Percentiles rank a stretch among this genome's conserved stretches.
Evolutionary conservation across 2,888 invertebrate species (phyloP).

Genomic region (Tryphoninae sp.): DNA sequence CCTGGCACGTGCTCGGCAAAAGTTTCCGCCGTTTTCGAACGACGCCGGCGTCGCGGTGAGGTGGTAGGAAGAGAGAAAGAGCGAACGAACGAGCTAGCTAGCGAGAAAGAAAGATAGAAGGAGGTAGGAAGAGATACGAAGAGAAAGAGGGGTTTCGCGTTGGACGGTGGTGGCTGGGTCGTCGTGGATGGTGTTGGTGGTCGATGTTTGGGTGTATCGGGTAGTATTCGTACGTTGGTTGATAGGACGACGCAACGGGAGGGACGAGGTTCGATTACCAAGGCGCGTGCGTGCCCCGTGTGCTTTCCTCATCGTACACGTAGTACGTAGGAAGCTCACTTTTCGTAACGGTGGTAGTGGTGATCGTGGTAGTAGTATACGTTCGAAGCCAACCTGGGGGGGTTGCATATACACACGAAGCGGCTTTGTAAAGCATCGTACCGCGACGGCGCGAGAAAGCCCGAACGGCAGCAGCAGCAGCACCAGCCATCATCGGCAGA

Average conservation of each 20-base stretch:
- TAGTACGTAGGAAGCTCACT: constrained; percentile 35
- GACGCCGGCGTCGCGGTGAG: constrained; percentile 58
- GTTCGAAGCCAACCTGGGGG: background rate
- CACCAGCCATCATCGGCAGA: constrained; percentile 58
- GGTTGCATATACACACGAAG: constrained; percentile 48
- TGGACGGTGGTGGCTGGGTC: constrained; percentile 46
- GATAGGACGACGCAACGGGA: constrained; percentile 32
- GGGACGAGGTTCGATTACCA: constrained; percentile 56
- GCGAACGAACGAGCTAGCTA: background rate
- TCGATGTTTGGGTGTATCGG: constrained; percentile 26
- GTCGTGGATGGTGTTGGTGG: constrained; percentile 33
- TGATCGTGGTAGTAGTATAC: background rate
- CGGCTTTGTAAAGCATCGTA: constrained; percentile 21
- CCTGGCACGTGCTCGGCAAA: constrained; percentile 63
- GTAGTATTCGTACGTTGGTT: constrained; percentile 45
- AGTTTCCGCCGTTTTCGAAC: constrained; percentile 64
- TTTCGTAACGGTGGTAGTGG: constrained; percentile 17
- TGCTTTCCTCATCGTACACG: constrained; percentile 55
- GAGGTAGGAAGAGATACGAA: constrained; percentile 32
- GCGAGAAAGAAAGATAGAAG: constrained; percentile 12
- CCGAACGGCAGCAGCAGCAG: constrained; percentile 49
- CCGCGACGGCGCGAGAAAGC: constrained; percentile 61
- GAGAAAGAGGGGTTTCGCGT: constrained; percentile 30
- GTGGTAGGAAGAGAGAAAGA: constrained; percentile 32
- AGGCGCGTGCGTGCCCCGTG: constrained; percentile 60